Conservation (phyloP, 2,888 invertebrate genomes). For the Amphipyra berbera region DNA sequence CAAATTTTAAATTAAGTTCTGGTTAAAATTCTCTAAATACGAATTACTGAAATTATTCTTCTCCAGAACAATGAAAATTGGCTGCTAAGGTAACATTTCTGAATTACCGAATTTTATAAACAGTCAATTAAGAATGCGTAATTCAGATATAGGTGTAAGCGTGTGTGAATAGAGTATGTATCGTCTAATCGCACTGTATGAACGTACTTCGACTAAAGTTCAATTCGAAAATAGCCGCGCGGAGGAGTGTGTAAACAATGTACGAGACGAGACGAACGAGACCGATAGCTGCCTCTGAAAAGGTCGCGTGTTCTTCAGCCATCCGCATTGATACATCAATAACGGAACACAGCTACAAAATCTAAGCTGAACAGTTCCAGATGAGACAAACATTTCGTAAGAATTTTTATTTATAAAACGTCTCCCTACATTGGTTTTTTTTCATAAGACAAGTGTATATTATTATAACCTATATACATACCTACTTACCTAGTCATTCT, state of each 20-base stretch:
- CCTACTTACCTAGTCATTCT: too few species aligned
- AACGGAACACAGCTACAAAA: background rate
- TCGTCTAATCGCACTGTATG: conserved; percentile 26
- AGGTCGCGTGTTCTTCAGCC: conserved; percentile 31
- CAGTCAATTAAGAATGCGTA: background rate
- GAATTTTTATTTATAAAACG: background rate
- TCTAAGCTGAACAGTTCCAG: background rate
- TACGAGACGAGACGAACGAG: conserved; percentile 26
- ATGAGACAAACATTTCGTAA: background rate
- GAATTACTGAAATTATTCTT: too few species aligned
- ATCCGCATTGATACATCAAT: conserved; percentile 17
- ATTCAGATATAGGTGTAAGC: background rate
- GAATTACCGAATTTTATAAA: background rate
- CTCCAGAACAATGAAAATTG: background rate
- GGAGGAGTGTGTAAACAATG: conserved; percentile 53
- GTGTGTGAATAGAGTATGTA: conserved; percentile 12
- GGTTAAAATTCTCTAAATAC: too few species aligned
- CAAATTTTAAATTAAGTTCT: too few species aligned
- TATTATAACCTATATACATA: too few species aligned
- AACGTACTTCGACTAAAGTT: conserved; percentile 53
- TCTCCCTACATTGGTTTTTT: too few species aligned
- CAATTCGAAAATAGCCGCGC: conserved; percentile 59
- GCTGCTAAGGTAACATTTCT: background rate
- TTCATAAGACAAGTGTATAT: too few species aligned
- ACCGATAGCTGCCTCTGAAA: conserved; percentile 39